phyloP scores from a whole-genome alignment of 2,888 invertebrate species.

The Erannis defoliaria region DNA sequence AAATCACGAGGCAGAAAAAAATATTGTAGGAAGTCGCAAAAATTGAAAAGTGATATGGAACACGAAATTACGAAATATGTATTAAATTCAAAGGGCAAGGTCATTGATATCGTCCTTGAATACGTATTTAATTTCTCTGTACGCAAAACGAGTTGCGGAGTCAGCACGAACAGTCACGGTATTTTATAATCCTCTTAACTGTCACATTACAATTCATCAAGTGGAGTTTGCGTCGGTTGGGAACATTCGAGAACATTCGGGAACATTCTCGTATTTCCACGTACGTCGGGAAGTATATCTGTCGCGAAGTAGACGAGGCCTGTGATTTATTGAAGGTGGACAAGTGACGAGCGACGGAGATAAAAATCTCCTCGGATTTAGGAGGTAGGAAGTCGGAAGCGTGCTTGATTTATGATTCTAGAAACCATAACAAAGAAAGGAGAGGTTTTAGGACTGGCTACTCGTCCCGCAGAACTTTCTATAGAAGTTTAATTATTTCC shows the following conservation, averaged over 20 bases:
- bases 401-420: constrained; percentile 23
- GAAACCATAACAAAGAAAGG: constrained; percentile 13
- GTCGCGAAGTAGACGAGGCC: constrained; percentile 49
- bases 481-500: background rate
- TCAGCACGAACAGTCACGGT: constrained; percentile 37
- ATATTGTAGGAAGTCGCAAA: too few species aligned
- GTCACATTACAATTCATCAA: constrained; percentile 56
- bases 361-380: constrained; percentile 16
- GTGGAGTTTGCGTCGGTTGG: constrained; percentile 42
- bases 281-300: constrained; percentile 57
- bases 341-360: constrained; percentile 43
- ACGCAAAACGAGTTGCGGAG: constrained; percentile 10
- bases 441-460: background rate
- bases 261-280: constrained; percentile 58
- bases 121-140: constrained; percentile 24
- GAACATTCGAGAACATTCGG: constrained; percentile 35
- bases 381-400: constrained; percentile 16
- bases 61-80: background rate
- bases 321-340: constrained; percentile 57
- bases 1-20: too few species aligned
- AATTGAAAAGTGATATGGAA: background rate
- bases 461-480: background rate
- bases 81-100: constrained; percentile 12
- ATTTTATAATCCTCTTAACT: constrained; percentile 47
- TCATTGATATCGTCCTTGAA: constrained; percentile 1